phyloP scores from a whole-genome alignment of 1,140 invertebrate genomes.

The Bombus huntii region DNA sequence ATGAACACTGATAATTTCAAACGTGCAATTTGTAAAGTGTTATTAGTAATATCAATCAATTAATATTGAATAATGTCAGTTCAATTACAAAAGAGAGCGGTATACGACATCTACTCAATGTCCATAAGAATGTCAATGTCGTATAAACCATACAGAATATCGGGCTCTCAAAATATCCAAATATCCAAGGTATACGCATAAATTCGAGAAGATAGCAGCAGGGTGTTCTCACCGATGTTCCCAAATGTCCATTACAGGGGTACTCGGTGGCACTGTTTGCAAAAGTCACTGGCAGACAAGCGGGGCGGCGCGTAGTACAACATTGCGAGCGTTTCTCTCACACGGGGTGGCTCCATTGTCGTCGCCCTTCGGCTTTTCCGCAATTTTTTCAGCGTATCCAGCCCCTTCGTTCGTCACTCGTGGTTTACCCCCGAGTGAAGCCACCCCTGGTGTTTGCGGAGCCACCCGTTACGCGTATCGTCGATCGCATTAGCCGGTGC shows the following conservation, averaged over 20 bases:
- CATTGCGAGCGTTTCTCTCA: slow-evolving; percentile 73
- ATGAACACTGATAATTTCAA: too few species aligned
- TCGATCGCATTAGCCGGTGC: slow-evolving; percentile 74
- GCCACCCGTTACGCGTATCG: slow-evolving; percentile 78
- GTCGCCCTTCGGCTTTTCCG: slow-evolving; percentile 55
- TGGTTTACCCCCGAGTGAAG: slow-evolving; percentile 3
- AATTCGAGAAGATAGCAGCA: neutral
- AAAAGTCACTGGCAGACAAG: slow-evolving; percentile 82
- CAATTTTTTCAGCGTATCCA: slow-evolving; percentile 45
- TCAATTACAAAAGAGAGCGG: too few species aligned
- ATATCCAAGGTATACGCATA: neutral
- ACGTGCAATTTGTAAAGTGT: too few species aligned
- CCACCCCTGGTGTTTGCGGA: slow-evolving; percentile 73
- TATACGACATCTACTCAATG: neutral
- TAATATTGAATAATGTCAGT: too few species aligned
- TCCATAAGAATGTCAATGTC: neutral
- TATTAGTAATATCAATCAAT: too few species aligned
- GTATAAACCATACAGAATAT: neutral
- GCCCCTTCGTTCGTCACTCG: slow-evolving; percentile 30
- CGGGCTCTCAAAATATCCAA: neutral
- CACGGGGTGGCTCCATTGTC: slow-evolving; percentile 77
- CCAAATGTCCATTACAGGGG: slow-evolving; percentile 47
- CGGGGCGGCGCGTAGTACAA: slow-evolving; percentile 67
- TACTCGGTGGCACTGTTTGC: slow-evolving; percentile 73
- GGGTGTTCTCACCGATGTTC: slow-evolving; percentile 41